Percentiles rank a stretch among this genome's conserved stretches.
Conservation (phyloP, 2,797 vertebrate species). For the Chelon labrosus region DNA sequence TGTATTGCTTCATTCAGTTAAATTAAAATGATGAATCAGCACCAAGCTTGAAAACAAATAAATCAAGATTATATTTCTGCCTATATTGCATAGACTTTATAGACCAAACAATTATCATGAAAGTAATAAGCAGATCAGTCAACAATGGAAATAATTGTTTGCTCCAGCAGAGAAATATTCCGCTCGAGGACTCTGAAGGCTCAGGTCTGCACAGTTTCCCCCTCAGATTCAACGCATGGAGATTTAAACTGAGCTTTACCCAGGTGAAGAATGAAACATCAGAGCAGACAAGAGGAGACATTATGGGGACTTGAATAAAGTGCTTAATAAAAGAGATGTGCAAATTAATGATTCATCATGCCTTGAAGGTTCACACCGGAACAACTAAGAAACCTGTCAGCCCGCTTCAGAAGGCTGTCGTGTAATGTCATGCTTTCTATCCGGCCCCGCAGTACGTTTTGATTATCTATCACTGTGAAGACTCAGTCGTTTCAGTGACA, state of each 20-base stretch:
- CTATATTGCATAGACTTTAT: neutral
- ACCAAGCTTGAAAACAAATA: too few species aligned
- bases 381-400: slow-evolving; percentile 55
- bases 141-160: neutral
- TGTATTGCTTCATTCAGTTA: too few species aligned
- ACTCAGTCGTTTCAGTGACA: slow-evolving; percentile 72
- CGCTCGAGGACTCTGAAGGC: neutral
- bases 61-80: neutral
- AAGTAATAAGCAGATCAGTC: neutral
- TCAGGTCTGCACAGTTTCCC: neutral
- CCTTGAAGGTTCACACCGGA: slow-evolving; percentile 43
- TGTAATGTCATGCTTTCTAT: slow-evolving; percentile 60
- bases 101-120: neutral
- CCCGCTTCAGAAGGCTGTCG: slow-evolving; percentile 55
- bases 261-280: slow-evolving; percentile 16
- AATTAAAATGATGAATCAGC: too few species aligned
- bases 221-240: neutral
- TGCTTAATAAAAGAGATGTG: slow-evolving; percentile 45
- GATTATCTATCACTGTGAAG: slow-evolving; percentile 74
- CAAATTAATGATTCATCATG: slow-evolving; percentile 63
- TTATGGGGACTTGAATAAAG: slow-evolving; percentile 26
- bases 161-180: neutral
- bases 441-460: slow-evolving; percentile 52
- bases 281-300: slow-evolving; percentile 15
- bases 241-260: neutral